Percentiles rank a stretch among this genome's conserved stretches.
Evolutionary conservation across 2,888 invertebrate genomes (phyloP).

Genomic region (Proisotoma minuta): DNA sequence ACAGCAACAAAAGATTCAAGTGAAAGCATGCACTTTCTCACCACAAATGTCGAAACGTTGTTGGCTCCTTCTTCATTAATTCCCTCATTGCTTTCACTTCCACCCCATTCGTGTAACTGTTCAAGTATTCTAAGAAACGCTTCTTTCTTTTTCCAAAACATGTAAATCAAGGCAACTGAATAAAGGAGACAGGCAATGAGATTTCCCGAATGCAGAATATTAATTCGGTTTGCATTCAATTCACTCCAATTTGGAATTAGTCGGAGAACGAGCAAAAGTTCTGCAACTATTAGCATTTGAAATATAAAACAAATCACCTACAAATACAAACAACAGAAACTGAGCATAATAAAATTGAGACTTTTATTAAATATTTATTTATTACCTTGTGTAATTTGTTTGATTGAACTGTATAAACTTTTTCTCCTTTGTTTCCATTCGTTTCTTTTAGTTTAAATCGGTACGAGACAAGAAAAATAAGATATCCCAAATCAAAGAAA

Average conservation of each 20-base stretch:
- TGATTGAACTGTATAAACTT: too few relatives aligned
- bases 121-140: neutral
- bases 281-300: slow-evolving; percentile 17
- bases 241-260: slow-evolving; percentile 17
- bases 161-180: slow-evolving; percentile 10
- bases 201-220: slow-evolving; percentile 21
- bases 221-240: slow-evolving; percentile 14
- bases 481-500: slow-evolving; percentile 19
- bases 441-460: slow-evolving; percentile 3
- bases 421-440: neutral
- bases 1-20: too few relatives aligned
- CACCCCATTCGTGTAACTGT: slow-evolving; percentile 7
- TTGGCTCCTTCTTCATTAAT: neutral
- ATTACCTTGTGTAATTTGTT: slow-evolving; percentile 19
- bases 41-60: too few relatives aligned
- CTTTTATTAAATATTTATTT: neutral
- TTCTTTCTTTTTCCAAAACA: slow-evolving; percentile 16
- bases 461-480: slow-evolving; percentile 13
- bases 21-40: too few relatives aligned
- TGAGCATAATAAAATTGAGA: neutral
- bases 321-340: neutral
- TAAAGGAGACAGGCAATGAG: slow-evolving; percentile 17
- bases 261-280: slow-evolving; percentile 14
- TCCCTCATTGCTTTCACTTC: too few relatives aligned
- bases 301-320: slow-evolving; percentile 12